Evolutionary conservation across 2,797 vertebrate species (phyloP), one percentile per base, ranked within the genome.

Genomic region (Spondyliosoma cantharus): DNA sequence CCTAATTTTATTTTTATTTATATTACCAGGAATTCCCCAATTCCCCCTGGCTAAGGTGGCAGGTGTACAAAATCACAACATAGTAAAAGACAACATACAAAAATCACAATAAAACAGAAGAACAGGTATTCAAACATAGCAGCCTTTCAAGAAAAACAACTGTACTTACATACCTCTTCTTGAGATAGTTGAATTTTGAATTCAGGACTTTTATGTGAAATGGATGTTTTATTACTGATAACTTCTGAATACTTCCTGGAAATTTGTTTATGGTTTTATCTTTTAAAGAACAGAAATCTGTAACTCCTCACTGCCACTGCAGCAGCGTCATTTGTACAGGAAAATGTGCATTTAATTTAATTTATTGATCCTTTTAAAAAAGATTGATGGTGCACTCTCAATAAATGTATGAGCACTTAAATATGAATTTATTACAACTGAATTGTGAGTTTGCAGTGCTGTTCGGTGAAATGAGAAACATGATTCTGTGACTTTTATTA

Each of bases 401-500:
- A 29, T 2, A 25, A 22, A 67, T 72, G 43, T 53, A n/a, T 0
- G 14, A 64, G 17, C n/a, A 52, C 74, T 78, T 82, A 12, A 32
- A 66, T 49, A 5, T 29, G 25, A 19, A 14, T 78, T 75, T 85
- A 71, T 63, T 5, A 52, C 9, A 37, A 19, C 2, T 56, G 15
- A 80, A 24, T 67, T 52, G 17, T 84, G 52, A 73, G 61, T 73
- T 73, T 74, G 20, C 77, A 69, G 78, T 66, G 29, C 5, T 80
- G 62, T 83, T 70, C 12, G 63, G 53, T 58, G 1, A 76, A 74
- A 57, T 80, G 24, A 74, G 82, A 84, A 72, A 29, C 11, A 58
- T 15, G 7, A 68, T 71, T 85, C 71, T 62, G 49, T 81, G 46
- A 45, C 6, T 78, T 90, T 82, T 65, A 71, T 71, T 87, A 17